phyloP scores from a whole-genome alignment of 2,888 invertebrate genomes.

The Brachynemurus nebulosus region DNA sequence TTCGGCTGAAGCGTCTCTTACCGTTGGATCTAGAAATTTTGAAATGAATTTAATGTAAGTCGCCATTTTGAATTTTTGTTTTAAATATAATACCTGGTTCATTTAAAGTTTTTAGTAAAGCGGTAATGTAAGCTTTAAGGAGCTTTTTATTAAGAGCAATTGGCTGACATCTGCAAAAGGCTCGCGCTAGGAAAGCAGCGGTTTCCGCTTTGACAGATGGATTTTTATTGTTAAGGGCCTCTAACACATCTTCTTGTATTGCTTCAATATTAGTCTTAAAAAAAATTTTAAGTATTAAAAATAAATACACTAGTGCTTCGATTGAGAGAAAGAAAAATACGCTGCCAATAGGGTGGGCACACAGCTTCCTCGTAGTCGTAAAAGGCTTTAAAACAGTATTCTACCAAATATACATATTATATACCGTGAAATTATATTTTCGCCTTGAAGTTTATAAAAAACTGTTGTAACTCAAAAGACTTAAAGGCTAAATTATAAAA shows the following conservation, averaged over 20 bases:
- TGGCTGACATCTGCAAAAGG: slow-evolving; percentile 69
- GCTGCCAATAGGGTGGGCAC: no score
- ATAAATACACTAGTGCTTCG: no score
- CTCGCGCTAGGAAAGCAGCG: slow-evolving; percentile 68
- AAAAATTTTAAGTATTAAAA: no score
- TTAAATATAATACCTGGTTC: slow-evolving; percentile 45
- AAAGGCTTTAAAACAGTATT: no score
- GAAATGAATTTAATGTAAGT: slow-evolving; percentile 4
- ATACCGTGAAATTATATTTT: no score
- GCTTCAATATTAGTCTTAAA: slow-evolving; percentile 65
- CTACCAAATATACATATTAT: no score
- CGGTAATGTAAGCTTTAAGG: slow-evolving; percentile 65
- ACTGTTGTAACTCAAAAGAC: no score
- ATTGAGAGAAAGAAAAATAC: no score
- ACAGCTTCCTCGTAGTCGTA: no score
- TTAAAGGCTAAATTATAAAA: no score
- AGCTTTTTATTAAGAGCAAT: slow-evolving; percentile 78
- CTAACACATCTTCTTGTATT: slow-evolving; percentile 73
- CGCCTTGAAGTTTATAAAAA: no score
- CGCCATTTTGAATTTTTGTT: no score
- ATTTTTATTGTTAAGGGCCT: slow-evolving; percentile 82
- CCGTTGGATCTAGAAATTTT: slow-evolving; percentile 58
- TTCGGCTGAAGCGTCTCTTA: slow-evolving; percentile 84
- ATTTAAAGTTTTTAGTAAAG: slow-evolving; percentile 63
- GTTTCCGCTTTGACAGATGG: slow-evolving; percentile 82